Conservation (phyloP, 64 coral and sea anemone species). For the Actinia equina region DNA sequence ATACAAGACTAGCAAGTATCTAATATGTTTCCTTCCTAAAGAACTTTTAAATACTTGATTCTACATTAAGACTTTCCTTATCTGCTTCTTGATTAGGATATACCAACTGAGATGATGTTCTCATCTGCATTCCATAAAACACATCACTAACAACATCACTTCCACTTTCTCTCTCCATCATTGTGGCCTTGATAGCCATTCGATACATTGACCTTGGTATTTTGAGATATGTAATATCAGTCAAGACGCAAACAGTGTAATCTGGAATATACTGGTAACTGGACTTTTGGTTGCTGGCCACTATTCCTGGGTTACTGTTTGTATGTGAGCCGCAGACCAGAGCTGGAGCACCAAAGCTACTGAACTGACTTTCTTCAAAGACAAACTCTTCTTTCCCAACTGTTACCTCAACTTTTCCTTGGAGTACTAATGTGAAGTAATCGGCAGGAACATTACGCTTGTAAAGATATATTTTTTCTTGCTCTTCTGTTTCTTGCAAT, state of each 20-base stretch:
- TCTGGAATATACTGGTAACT: slow-evolving; percentile 61
- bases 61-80: not conserved
- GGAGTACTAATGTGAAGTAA: slow-evolving; percentile 75
- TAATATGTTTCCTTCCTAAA: not conserved
- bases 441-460: slow-evolving; percentile 60
- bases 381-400: slow-evolving; percentile 68
- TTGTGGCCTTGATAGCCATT: slow-evolving; percentile 49
- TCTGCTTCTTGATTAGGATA: not conserved
- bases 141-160: slow-evolving; percentile 6
- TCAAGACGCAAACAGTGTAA: slow-evolving; percentile 58
- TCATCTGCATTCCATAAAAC: not conserved
- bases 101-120: not conserved
- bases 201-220: slow-evolving; percentile 64
- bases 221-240: slow-evolving; percentile 58
- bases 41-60: not conserved
- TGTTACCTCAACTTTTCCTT: slow-evolving; percentile 69
- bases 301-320: not conserved
- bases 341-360: slow-evolving; percentile 68
- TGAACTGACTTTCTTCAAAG: slow-evolving; percentile 82
- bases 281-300: not conserved
- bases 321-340: slow-evolving; percentile 12
- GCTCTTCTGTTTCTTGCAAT: slow-evolving; percentile 13
- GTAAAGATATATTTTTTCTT: slow-evolving; percentile 47
- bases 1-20: too few species aligned
- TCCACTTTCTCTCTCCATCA: slow-evolving; percentile 40